Percentiles rank a stretch among this genome's conserved stretches.
phyloP scores from a whole-genome alignment of 1,140 invertebrate species.

The Drosophila busckii region DNA sequence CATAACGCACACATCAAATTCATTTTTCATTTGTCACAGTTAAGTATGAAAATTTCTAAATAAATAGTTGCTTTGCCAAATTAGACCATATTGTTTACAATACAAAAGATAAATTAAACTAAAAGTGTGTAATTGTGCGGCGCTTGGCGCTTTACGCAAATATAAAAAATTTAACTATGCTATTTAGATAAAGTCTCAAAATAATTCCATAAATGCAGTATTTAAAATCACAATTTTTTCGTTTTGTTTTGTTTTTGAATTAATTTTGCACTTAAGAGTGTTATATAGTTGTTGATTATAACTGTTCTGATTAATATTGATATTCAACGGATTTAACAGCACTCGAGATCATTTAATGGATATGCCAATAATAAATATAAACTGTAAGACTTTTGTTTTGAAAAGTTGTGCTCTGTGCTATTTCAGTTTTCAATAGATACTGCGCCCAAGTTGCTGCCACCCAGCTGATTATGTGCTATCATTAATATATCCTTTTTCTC shows the following conservation, averaged over 20 bases:
- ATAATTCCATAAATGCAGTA: constrained; percentile 47
- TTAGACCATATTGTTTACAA: constrained; percentile 20
- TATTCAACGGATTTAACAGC: constrained; percentile 47
- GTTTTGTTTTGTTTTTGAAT: constrained; percentile 41
- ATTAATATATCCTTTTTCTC: constrained; percentile 97
- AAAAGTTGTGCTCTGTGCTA: constrained; percentile 6
- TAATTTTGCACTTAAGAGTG: constrained; percentile 42
- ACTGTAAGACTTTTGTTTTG: constrained; percentile 8
- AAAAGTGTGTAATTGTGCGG: constrained; percentile 32
- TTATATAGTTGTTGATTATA: constrained; percentile 15
- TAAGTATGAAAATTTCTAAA: constrained; percentile 3
- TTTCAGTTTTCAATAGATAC: constrained; percentile 71
- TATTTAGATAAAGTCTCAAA: constrained; percentile 49
- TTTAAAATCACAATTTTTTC: constrained; percentile 54
- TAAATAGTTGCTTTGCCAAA: constrained; percentile 25
- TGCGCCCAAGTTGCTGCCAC: constrained; percentile 80
- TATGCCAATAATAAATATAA: constrained; percentile 47
- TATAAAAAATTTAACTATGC: constrained; percentile 42
- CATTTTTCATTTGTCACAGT: neutral
- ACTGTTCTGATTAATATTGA: constrained; percentile 27
- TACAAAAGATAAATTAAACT: constrained; percentile 34
- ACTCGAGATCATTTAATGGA: constrained; percentile 68
- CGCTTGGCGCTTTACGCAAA: constrained; percentile 37
- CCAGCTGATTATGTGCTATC: constrained; percentile 89
- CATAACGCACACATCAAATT: constrained; percentile 10